phyloP scores from a whole-genome alignment of 2,113 vertebrate species.

The Chaetorhynchus papuensis region DNA sequence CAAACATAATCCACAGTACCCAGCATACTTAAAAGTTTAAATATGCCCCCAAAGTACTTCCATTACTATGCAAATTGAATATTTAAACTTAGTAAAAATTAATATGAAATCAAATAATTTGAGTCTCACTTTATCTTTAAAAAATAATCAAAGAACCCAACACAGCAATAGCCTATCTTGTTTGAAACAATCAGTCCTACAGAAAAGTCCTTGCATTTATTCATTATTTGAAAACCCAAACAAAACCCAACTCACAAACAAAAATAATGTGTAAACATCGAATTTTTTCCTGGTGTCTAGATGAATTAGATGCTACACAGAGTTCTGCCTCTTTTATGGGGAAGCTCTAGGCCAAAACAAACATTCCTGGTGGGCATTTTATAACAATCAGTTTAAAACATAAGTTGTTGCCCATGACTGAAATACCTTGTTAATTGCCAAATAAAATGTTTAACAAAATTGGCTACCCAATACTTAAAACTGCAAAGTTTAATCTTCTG shows the following conservation, averaged over 20 bases:
- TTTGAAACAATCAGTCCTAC: neutral
- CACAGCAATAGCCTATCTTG: neutral
- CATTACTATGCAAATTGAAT: neutral
- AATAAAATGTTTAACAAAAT: neutral
- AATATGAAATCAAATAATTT: neutral
- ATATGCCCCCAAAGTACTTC: neutral
- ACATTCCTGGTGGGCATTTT: neutral
- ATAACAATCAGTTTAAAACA: neutral
- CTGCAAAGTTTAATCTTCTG: neutral
- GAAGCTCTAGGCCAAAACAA: neutral
- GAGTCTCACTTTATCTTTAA: neutral
- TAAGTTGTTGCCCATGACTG: neutral
- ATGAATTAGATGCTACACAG: neutral
- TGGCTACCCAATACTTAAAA: neutral
- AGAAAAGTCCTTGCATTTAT: neutral
- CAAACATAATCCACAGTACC: neutral
- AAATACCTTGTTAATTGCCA: neutral
- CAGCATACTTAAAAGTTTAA: neutral
- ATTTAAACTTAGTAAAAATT: neutral
- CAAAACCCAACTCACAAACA: neutral
- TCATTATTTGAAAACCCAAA: neutral
- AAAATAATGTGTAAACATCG: neutral
- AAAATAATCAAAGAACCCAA: neutral
- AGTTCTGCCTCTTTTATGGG: neutral
- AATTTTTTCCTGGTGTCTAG: neutral